These are phyloP conservation scores for roundworm (Caenorhabditis elegans) DNA, from an alignment of 1,140 invertebrate genomes.

Conservation along the genomic window WBcel235 BX284604.4:8535501-8536000, in stretches of 20 bases:
- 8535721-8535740: no score
- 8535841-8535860: conserved; percentile 38
- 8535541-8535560: not conserved
- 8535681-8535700: not conserved
- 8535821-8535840: not conserved
- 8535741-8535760: no score
- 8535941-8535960: conserved; percentile 45
- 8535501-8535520: no score
- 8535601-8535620: not conserved
- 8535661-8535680: conserved; percentile 26
- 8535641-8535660: not conserved
- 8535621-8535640: not conserved
- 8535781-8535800: not conserved
- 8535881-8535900: conserved; percentile 37
- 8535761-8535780: no score
- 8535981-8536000: not conserved
- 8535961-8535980: conserved; percentile 35
- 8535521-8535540: not conserved
- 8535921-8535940: conserved; percentile 43
- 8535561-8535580: conserved; percentile 22
- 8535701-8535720: not conserved
- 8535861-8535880: conserved; percentile 33
- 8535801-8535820: no score
- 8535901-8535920: conserved; percentile 46
- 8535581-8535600: conserved; percentile 31